Percentiles rank a stretch among this genome's conserved stretches.
Conservation (phyloP, 2,888 invertebrate species). For the Leptopilina myrica region DNA sequence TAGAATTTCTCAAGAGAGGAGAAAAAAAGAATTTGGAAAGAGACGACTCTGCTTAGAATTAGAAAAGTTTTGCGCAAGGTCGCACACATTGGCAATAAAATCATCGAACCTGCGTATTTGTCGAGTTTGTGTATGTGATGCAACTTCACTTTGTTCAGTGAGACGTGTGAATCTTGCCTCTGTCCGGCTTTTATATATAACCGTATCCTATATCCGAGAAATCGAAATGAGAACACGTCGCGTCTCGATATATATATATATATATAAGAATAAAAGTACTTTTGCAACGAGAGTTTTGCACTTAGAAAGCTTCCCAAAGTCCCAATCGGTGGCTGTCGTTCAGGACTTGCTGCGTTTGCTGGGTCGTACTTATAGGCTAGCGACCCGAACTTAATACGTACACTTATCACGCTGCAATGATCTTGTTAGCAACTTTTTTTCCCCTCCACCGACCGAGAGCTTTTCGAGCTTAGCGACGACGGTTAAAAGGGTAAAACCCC, state of each 20-base stretch:
- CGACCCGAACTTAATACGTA: slow-evolving; percentile 59
- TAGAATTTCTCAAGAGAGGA: not conserved
- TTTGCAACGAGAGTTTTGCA: slow-evolving; percentile 14
- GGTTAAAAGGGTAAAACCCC: slow-evolving; percentile 58
- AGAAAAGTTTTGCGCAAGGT: slow-evolving; percentile 24
- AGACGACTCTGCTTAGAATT: slow-evolving; percentile 30
- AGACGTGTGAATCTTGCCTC: slow-evolving; percentile 17
- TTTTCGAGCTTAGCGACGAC: slow-evolving; percentile 56
- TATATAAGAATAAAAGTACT: slow-evolving; percentile 25
- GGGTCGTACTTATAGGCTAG: slow-evolving; percentile 57
- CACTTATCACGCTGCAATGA: slow-evolving; percentile 60
- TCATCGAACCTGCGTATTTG: slow-evolving; percentile 4
- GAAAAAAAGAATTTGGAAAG: no score
- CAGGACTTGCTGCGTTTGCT: slow-evolving; percentile 52
- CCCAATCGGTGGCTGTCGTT: slow-evolving; percentile 45
- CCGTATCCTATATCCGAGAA: slow-evolving; percentile 36
- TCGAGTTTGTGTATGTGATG: not conserved
- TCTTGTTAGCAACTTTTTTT: slow-evolving; percentile 60
- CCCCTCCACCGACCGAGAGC: slow-evolving; percentile 50
- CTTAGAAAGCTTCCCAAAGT: slow-evolving; percentile 47
- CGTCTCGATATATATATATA: not conserved
- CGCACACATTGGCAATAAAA: slow-evolving; percentile 29
- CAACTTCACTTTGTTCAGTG: slow-evolving; percentile 36
- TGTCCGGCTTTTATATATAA: slow-evolving; percentile 21
- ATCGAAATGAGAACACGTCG: slow-evolving; percentile 35